A percentile compares a stretch with the other conserved stretches of the same genome.
phyloP scores from a whole-genome alignment of 2,113 vertebrate genomes.

The Scortum barcoo region DNA sequence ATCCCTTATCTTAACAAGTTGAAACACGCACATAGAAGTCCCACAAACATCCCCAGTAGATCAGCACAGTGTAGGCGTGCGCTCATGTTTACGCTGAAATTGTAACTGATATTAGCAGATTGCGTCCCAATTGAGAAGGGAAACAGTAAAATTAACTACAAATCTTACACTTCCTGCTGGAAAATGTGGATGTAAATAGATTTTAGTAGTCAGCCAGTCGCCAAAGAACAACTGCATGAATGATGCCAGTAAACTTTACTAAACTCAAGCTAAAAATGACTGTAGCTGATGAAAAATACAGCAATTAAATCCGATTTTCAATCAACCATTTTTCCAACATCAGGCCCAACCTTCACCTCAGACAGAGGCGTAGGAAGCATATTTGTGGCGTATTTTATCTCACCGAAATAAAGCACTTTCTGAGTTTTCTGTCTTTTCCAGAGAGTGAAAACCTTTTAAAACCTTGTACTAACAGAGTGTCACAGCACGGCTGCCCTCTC shows the following conservation, averaged over 20 bases:
- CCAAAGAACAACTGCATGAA: not conserved
- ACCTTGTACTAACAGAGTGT: conserved; percentile 41
- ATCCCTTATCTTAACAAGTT: not conserved
- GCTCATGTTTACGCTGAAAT: not conserved
- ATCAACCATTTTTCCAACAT: not conserved
- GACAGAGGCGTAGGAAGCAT: not conserved
- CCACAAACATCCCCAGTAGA: not conserved
- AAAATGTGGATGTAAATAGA: not conserved
- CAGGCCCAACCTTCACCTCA: not conserved
- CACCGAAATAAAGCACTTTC: not conserved
- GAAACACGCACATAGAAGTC: not conserved
- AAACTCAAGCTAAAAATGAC: not conserved
- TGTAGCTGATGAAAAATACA: not conserved
- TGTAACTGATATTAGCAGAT: not conserved
- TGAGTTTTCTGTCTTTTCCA: not conserved
- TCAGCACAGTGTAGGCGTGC: not conserved
- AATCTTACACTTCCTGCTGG: not conserved
- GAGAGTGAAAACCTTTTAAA: not conserved
- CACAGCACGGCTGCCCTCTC: conserved; percentile 37
- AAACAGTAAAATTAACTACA: not conserved
- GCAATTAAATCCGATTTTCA: not conserved
- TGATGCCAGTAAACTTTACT: not conserved
- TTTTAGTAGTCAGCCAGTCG: not conserved
- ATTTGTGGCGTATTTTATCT: conserved; percentile 2
- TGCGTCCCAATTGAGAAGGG: not conserved